phyloP scores from a whole-genome alignment of 2,888 invertebrate genomes.

The Drosophila meridiana region DNA sequence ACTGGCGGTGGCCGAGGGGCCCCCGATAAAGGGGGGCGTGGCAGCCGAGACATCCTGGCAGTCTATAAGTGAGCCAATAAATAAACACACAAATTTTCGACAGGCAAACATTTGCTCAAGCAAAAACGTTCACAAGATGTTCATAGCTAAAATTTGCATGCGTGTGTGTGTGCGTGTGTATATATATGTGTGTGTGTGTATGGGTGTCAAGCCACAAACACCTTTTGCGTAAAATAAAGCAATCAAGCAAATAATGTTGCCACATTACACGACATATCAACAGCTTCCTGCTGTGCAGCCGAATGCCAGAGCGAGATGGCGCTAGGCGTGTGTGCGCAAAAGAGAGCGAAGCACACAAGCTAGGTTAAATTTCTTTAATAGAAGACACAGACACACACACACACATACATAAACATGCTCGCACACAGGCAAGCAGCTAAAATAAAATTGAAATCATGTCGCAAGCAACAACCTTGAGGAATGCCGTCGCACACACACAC shows the following conservation, averaged over 20 bases:
- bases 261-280: slow-evolving; percentile 78
- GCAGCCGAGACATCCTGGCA: slow-evolving; percentile 26
- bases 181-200: slow-evolving; percentile 36
- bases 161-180: slow-evolving; percentile 21
- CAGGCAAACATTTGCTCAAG: slow-evolving; percentile 78
- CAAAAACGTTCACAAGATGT: slow-evolving; percentile 68
- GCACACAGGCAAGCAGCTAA: slow-evolving; percentile 49
- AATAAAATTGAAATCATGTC: slow-evolving; percentile 78
- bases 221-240: slow-evolving; percentile 82
- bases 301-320: slow-evolving; percentile 1
- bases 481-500: slow-evolving; percentile 66
- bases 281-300: slow-evolving; percentile 69
- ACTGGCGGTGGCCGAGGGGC: slow-evolving; percentile 3
- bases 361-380: slow-evolving; percentile 66
- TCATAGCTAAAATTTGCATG: slow-evolving; percentile 24
- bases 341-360: slow-evolving; percentile 16
- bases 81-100: slow-evolving; percentile 75
- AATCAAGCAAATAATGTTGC: slow-evolving; percentile 82
- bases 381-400: slow-evolving; percentile 41
- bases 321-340: slow-evolving; percentile 1
- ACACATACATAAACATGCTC: slow-evolving; percentile 23
- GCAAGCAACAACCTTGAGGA: slow-evolving; percentile 83
- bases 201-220: slow-evolving; percentile 80
- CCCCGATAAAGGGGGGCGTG: not conserved
- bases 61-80: slow-evolving; percentile 74